Evolutionary conservation across 2,888 invertebrate species (phyloP), one percentile per base, ranked within the genome.

Genomic region (Sericinus montela): DNA sequence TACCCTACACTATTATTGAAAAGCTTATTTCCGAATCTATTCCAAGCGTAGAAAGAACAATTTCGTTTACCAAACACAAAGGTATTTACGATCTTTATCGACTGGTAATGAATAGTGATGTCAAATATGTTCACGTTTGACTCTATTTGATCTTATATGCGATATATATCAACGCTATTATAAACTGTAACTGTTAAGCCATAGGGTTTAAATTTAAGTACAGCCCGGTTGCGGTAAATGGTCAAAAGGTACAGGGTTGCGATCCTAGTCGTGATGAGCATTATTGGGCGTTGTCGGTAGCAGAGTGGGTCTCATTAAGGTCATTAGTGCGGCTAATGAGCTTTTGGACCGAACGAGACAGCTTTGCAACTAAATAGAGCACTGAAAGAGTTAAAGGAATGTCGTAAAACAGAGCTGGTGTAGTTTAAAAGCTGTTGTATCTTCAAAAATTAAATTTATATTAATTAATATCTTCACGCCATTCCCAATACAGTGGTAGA

Each of bases 321-420:
- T 75, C 78, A 78, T 82, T 76, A 81, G 78, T 69, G 69, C 69
- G 69, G 69, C 75, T 75, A 77, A 80, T 80, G 76, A 80, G 69
- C 65, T 70, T 73, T 80, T 69, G 67, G 72, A 55, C 52, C 51
- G 54, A 58, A 52, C 58, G 55, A 54, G 57, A 45, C 30, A 45
- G 16, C 37, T 9, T 25, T 19, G 19, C 2, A 19, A 2, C 19
- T 19, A 19, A 5, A 19, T 19, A 2, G 19, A 19, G 19, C 5
- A 19, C 19, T 5, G n/a, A n/a, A n/a, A n/a, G n/a, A n/a, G n/a
- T n/a, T n/a, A n/a, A n/a, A n/a, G n/a, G n/a, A n/a, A n/a, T n/a
- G n/a, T n/a, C n/a, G n/a, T n/a, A n/a, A n/a, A n/a, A n/a, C n/a
- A n/a, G n/a, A n/a, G n/a, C n/a, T n/a, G n/a, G n/a, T n/a, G n/a